Evolutionary conservation across 2,113 vertebrate genomes (phyloP).

Genomic region (Macquaria australasica): DNA sequence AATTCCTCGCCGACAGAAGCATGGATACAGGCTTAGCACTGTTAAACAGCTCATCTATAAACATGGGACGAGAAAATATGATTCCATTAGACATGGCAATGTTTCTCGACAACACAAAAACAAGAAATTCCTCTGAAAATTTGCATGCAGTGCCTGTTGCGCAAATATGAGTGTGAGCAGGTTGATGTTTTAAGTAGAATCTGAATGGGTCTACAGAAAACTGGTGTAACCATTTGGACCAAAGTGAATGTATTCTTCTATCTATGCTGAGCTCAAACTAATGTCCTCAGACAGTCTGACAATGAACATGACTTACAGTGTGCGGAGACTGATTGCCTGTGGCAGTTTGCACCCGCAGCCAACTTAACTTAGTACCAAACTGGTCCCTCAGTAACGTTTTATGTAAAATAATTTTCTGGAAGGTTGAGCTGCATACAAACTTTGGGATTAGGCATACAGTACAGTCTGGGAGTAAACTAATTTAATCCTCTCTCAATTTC

Average conservation of each 20-base stretch:
- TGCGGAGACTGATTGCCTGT: slow-evolving; percentile 28
- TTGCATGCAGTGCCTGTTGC: slow-evolving; percentile 4
- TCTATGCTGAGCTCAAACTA: neutral
- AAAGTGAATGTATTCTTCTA: neutral
- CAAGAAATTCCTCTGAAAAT: slow-evolving; percentile 2
- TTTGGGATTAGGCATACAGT: slow-evolving; percentile 52
- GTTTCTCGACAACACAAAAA: slow-evolving; percentile 11
- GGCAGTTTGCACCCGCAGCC: slow-evolving; percentile 3
- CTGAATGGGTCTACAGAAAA: slow-evolving; percentile 19
- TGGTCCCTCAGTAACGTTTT: slow-evolving; percentile 32
- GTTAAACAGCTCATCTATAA: slow-evolving; percentile 67
- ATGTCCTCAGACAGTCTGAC: slow-evolving; percentile 17
- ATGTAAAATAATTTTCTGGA: slow-evolving; percentile 72
- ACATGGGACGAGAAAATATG: slow-evolving; percentile 48
- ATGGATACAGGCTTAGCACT: slow-evolving; percentile 17
- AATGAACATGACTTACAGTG: slow-evolving; percentile 33
- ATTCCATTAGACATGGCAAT: slow-evolving; percentile 39
- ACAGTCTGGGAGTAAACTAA: slow-evolving; percentile 55
- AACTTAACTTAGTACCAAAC: slow-evolving; percentile 7
- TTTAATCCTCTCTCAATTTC: slow-evolving; percentile 69
- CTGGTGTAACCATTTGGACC: neutral
- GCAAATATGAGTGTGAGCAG: slow-evolving; percentile 18
- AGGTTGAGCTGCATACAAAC: slow-evolving; percentile 55
- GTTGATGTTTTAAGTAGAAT: slow-evolving; percentile 34
- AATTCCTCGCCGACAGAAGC: slow-evolving; percentile 37